phyloP scores from a whole-genome alignment of 2,888 invertebrate genomes.

The Muscina levida region DNA sequence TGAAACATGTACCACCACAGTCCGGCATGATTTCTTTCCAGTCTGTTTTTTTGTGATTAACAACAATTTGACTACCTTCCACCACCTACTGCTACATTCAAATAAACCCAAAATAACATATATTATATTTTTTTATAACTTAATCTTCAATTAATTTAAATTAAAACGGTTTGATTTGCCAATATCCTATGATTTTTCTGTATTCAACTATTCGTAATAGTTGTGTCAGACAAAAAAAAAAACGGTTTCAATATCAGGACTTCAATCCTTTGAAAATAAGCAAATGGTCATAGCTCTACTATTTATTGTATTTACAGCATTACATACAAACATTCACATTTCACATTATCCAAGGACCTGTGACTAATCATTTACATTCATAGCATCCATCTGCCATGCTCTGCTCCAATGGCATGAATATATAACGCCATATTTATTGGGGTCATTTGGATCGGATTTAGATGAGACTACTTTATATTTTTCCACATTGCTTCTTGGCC shows the following conservation, averaged over 20 bases:
- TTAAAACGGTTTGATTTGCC: no score
- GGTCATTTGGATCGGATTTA: background rate
- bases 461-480: background rate
- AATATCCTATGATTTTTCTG: no score
- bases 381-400: background rate
- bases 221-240: background rate
- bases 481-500: background rate
- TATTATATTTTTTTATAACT: no score
- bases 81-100: no score
- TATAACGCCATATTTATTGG: conserved; percentile 1
- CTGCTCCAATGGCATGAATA: conserved; percentile 2
- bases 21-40: no score
- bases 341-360: background rate
- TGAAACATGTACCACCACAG: no score
- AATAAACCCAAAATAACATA: no score
- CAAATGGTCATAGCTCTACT: background rate
- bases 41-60: no score
- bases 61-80: no score
- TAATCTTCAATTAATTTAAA: no score
- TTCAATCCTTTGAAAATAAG: background rate
- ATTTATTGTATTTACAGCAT: background rate
- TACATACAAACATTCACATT: no score
- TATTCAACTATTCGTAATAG: no score
- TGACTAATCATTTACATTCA: background rate
- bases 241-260: background rate